Base-by-base conservation (phyloP, 1,140 invertebrate genomes). In the Microplitis demolitor region DNA sequence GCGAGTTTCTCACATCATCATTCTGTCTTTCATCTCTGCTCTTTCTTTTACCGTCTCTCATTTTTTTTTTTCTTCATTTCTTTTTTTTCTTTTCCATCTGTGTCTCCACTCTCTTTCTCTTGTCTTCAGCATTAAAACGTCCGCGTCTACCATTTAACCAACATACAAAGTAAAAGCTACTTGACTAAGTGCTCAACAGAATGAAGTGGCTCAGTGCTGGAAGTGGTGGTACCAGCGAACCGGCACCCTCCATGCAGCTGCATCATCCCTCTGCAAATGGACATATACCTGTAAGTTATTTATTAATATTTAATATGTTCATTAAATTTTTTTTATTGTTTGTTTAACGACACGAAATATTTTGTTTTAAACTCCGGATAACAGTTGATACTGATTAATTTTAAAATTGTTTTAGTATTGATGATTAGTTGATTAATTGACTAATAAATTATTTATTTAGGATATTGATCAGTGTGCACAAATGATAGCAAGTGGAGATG, bases 141-240 rank as follows among this genome's bases (percentile, higher is more conserved):
- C 39, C 39, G 39, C 39, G 39, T 45, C 39, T 45, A 45, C 39
- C 39, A 45, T 45, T 45, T 45, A 45, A 45, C 6, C 39, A 45
- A 45, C 39, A 45, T 45, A 45, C 6, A 9, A 11, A 45, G 39
- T 72, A 14, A 35, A 24, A 33, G 16, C 45, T 34, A 54, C 56
- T 3, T 35, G 50, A 64, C 53, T 45, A 13, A 53, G 34, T 35
- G 64, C 53, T 71, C 54, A 81, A 78, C 70, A 75, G 80, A 78
- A 87, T 87, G 86, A 87, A 87, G 86, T 87, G 86, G 86, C 80
- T 86, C 75, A 82, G 80, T 77, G 81, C 86, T 77, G 83, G 81
- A 80, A 86, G 82, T 80, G 79, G 77, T 76, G 84, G 83, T 72
- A 84, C 79, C 70, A 84, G 83, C 64, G 86, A 87, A 79, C 85